These are phyloP conservation scores for Sebastes itinus DNA, from an alignment of 2,797 vertebrate species.

Conservation along the genomic window DNA sequence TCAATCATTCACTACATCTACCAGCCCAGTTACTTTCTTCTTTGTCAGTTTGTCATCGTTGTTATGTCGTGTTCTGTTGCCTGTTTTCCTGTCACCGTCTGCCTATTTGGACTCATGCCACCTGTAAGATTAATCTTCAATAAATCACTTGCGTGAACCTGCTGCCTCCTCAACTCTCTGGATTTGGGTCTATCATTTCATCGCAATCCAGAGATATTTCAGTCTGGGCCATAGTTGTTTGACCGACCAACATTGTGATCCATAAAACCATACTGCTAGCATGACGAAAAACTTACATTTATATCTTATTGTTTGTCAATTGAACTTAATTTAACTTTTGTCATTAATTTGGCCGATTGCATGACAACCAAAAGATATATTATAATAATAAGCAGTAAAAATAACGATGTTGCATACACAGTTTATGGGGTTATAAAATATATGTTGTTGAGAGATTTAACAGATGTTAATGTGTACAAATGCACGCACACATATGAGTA, in stretches of 20 bases:
- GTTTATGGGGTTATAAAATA: neutral
- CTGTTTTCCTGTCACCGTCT: neutral
- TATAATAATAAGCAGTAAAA: neutral
- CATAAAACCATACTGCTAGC: neutral
- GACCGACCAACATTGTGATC: neutral
- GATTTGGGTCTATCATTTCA: neutral
- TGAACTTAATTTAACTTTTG: neutral
- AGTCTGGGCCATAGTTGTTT: neutral
- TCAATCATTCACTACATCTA: neutral
- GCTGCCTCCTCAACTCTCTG: neutral
- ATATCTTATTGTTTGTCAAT: neutral
- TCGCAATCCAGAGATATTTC: neutral
- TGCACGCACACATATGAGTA: neutral
- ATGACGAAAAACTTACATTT: neutral
- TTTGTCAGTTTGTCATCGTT: neutral
- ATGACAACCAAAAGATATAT: neutral
- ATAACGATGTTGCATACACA: neutral
- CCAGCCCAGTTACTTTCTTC: neutral
- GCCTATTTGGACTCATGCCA: neutral
- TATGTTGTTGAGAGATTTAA: neutral
- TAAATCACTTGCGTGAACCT: too few relatives aligned
- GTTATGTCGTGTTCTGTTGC: neutral
- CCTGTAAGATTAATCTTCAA: neutral
- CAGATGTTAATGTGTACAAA: neutral
- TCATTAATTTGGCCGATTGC: neutral